Percentiles rank a stretch among this genome's conserved stretches.
phyloP scores from a whole-genome alignment of 1,140 invertebrate species.

The Drosophila neocordata region DNA sequence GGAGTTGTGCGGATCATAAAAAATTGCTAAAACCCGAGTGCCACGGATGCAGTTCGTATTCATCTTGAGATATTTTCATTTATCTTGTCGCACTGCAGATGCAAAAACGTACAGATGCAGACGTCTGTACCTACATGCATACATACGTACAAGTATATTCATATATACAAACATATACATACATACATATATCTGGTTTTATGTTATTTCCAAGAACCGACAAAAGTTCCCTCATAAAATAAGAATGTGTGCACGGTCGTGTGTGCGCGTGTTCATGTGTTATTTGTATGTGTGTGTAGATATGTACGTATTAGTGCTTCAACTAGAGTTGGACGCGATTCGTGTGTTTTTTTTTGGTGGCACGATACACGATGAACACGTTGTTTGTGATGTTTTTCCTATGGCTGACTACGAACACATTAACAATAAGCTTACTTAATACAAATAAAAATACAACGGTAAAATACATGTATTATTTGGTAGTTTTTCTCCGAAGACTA shows the following conservation, averaged over 20 bases:
- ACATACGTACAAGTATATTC: constrained; percentile 12
- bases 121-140: constrained; percentile 12
- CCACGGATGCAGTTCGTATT: constrained; percentile 12
- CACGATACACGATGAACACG: too few relatives aligned
- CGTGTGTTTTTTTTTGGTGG: too few relatives aligned
- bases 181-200: constrained; percentile 53
- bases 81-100: constrained; percentile 27
- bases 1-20: constrained; percentile 9
- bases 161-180: background rate
- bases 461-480: too few relatives aligned
- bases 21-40: constrained; percentile 9
- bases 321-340: too few relatives aligned
- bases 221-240: constrained; percentile 64
- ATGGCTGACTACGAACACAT: too few relatives aligned
- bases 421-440: too few relatives aligned
- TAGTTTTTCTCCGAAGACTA: too few relatives aligned
- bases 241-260: constrained; percentile 36
- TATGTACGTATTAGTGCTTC: constrained; percentile 22
- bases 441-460: too few relatives aligned
- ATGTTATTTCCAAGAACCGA: constrained; percentile 64
- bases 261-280: constrained; percentile 16
- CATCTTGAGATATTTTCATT: constrained; percentile 27
- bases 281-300: constrained; percentile 18
- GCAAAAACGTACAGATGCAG: constrained; percentile 19
- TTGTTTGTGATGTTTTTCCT: too few relatives aligned